Evolutionary conservation across 2,113 vertebrate species (phyloP).

Genomic region (Lophius piscatorius): DNA sequence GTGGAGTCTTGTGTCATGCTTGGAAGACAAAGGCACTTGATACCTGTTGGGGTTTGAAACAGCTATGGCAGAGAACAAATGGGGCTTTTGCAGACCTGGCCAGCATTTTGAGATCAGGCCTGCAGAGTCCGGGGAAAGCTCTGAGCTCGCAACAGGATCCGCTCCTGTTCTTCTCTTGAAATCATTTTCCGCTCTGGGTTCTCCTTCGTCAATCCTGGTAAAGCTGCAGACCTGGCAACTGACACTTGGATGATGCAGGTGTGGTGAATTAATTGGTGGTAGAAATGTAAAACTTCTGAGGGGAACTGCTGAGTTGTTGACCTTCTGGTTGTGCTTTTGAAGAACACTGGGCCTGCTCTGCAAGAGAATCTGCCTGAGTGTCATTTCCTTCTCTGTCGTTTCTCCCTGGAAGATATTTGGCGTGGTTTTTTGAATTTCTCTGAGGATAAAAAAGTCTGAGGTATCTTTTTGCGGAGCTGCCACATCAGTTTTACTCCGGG

Average conservation of each 20-base stretch:
- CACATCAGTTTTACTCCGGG: conserved; percentile 1
- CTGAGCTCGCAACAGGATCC: conserved; percentile 6
- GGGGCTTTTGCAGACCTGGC: conserved; percentile 52
- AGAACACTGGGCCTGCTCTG: conserved; percentile 33
- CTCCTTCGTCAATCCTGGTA: conserved; percentile 13
- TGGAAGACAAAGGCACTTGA: conserved; percentile 27
- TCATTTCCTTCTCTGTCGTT: conserved; percentile 8
- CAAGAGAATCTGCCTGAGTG: neutral
- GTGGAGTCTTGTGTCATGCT: conserved; percentile 39
- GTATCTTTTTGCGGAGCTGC: conserved; percentile 17
- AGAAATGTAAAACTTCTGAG: conserved; percentile 71
- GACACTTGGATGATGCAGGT: conserved; percentile 6
- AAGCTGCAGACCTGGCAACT: conserved; percentile 16
- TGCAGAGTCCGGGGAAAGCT: neutral
- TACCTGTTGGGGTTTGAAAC: conserved; percentile 42
- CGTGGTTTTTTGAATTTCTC: conserved; percentile 10
- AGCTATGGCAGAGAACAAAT: conserved; percentile 29
- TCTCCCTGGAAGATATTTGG: conserved; percentile 2
- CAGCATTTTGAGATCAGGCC: conserved; percentile 25
- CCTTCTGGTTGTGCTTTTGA: conserved; percentile 30
- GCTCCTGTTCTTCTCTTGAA: conserved; percentile 15
- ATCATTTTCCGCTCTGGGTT: conserved; percentile 6
- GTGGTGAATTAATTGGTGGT: conserved; percentile 66
- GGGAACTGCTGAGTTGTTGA: conserved; percentile 40
- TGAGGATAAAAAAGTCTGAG: conserved; percentile 5